Conservation (phyloP, 2,888 invertebrate genomes). For the Pyrochroa serraticornis region DNA sequence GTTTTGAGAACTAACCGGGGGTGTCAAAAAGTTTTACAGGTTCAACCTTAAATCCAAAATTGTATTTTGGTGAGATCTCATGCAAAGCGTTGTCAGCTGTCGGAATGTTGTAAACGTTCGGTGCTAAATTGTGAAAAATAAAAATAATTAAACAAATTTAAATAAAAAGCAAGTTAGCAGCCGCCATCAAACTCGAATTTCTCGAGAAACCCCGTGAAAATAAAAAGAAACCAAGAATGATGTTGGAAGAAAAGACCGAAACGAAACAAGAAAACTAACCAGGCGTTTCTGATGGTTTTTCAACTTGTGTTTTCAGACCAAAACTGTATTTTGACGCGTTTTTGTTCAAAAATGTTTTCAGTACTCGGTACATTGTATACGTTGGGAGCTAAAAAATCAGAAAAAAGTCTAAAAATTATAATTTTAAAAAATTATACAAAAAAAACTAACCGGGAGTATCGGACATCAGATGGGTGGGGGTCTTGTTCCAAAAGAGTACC, state of each 20-base stretch:
- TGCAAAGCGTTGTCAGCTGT: conserved; percentile 61
- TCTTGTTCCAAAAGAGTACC: conserved; percentile 66
- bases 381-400: conserved; percentile 55
- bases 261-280: conserved; percentile 51
- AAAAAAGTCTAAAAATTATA: conserved; percentile 12
- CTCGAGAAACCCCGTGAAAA: not conserved
- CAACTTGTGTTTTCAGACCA: conserved; percentile 61
- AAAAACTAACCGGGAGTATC: conserved; percentile 47
- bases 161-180: not conserved
- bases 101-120: conserved; percentile 62
- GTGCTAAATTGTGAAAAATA: conserved; percentile 40
- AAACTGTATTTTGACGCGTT: conserved; percentile 65
- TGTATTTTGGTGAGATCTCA: conserved; percentile 68
- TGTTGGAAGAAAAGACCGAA: not conserved
- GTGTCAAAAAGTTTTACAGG: conserved; percentile 64
- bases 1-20: conserved; percentile 59
- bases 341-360: conserved; percentile 56
- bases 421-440: conserved; percentile 23
- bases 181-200: not conserved
- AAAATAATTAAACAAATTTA: too few species aligned
- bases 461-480: conserved; percentile 56
- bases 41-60: conserved; percentile 69
- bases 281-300: conserved; percentile 63
- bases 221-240: not conserved
- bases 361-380: conserved; percentile 66